phyloP scores from a whole-genome alignment of 2,888 invertebrate genomes.

The Alcis repandata region DNA sequence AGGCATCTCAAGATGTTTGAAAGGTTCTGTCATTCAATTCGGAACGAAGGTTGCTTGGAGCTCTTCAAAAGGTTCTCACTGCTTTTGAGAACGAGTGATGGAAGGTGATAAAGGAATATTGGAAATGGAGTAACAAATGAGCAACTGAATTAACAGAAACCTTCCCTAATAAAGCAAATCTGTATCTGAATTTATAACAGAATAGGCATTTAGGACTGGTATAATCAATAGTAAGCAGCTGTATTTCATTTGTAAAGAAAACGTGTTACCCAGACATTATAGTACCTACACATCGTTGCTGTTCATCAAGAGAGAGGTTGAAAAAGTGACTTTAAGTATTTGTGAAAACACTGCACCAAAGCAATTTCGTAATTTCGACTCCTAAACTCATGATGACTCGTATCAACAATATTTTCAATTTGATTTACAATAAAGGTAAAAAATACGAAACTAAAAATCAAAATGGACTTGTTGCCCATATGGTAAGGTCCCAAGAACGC shows the following conservation, averaged over 20 bases:
- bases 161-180: neutral
- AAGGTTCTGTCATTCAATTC: slow-evolving; percentile 23
- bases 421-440: too few species aligned
- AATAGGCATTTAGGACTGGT: too few species aligned
- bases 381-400: too few species aligned
- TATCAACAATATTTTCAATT: too few species aligned
- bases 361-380: too few species aligned
- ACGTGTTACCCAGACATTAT: neutral
- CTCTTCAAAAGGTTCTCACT: slow-evolving; percentile 14
- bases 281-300: neutral
- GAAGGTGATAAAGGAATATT: slow-evolving; percentile 11
- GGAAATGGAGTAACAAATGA: slow-evolving; percentile 2
- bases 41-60: slow-evolving; percentile 3
- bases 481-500: too few species aligned
- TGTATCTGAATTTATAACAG: neutral
- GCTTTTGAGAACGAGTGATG: slow-evolving; percentile 1
- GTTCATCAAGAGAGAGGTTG: neutral
- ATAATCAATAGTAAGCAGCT: too few species aligned
- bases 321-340: neutral
- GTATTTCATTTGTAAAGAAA: neutral
- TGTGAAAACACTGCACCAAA: too few species aligned
- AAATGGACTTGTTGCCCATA: too few species aligned
- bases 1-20: slow-evolving; percentile 24
- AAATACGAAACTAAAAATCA: too few species aligned
- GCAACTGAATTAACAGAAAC: neutral